A percentile compares a stretch with the other conserved stretches of the same genome.
phyloP scores from a whole-genome alignment of 2,797 vertebrate species.

The Molossus alvarezi region DNA sequence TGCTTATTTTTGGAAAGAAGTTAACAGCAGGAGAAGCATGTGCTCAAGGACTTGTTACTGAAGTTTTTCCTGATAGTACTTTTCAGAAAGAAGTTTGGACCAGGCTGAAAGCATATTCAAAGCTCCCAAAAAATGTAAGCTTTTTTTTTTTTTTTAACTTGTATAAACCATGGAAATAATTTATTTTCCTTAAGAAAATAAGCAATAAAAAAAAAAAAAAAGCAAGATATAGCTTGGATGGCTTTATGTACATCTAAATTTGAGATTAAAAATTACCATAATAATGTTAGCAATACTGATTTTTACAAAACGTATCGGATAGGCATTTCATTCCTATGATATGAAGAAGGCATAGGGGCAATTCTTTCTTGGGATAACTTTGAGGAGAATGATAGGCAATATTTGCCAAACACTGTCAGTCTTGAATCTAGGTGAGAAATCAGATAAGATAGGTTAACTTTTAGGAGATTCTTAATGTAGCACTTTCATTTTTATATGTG shows the following conservation, averaged over 20 bases:
- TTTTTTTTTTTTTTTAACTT: slow-evolving; percentile 15
- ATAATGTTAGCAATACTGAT: background rate
- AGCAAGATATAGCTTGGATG: background rate
- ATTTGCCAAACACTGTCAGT: background rate
- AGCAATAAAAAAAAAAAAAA: background rate
- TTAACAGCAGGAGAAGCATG: slow-evolving; percentile 94
- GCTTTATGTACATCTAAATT: slow-evolving; percentile 42
- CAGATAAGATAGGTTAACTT: background rate
- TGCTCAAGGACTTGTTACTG: slow-evolving; percentile 93
- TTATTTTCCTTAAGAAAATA: background rate
- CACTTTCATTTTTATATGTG: background rate
- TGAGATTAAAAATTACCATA: background rate
- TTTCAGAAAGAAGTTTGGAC: slow-evolving; percentile 96
- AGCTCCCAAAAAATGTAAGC: slow-evolving; percentile 93
- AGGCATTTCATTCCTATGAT: background rate
- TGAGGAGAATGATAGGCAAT: background rate
- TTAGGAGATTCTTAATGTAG: background rate
- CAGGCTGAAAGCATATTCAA: slow-evolving; percentile 91
- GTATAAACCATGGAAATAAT: background rate
- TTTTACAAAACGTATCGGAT: background rate
- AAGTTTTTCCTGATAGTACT: slow-evolving; percentile 94
- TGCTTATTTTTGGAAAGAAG: slow-evolving; percentile 96
- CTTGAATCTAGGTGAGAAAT: background rate
- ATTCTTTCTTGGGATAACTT: background rate
- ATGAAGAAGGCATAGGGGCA: background rate